phyloP scores from a whole-genome alignment of 1,140 invertebrate genomes.

The Pristionchus pacificus region DNA sequence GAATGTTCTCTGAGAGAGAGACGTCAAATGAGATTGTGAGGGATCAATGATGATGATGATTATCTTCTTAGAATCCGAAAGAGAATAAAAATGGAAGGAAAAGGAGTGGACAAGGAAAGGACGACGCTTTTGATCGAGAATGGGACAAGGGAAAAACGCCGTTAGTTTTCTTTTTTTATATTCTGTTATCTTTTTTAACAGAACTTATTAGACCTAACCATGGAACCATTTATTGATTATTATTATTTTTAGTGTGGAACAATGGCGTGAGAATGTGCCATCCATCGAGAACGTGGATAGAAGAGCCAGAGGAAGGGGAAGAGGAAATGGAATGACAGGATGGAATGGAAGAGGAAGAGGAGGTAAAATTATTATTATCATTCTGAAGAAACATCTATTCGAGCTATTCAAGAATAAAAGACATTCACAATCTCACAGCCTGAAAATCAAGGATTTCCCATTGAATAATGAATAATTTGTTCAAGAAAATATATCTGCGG shows the following conservation, averaged over 20 bases:
- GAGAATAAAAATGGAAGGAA: background rate
- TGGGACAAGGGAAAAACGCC: conserved; percentile 35
- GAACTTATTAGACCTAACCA: too few species aligned
- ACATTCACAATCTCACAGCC: background rate
- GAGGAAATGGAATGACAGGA: background rate
- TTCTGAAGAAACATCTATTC: background rate
- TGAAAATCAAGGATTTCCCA: background rate
- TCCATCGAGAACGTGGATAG: background rate
- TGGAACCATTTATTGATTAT: background rate
- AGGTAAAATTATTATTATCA: too few species aligned
- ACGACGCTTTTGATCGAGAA: conserved; percentile 22
- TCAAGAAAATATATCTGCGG: background rate
- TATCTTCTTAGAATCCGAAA: background rate
- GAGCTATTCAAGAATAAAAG: background rate
- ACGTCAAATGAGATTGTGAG: background rate
- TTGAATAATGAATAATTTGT: background rate
- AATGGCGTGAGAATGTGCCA: background rate
- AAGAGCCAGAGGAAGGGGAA: background rate
- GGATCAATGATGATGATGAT: conserved; percentile 1
- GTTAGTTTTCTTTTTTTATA: conserved; percentile 20
- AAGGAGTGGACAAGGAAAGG: conserved; percentile 3
- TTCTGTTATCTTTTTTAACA: too few species aligned
- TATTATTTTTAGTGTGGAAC: background rate
- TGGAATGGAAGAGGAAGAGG: too few species aligned
- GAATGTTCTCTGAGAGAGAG: background rate